These are phyloP conservation scores for Cygnus buccinator DNA, from an alignment of 2,113 vertebrate genomes.

Conservation along the genomic window DNA sequence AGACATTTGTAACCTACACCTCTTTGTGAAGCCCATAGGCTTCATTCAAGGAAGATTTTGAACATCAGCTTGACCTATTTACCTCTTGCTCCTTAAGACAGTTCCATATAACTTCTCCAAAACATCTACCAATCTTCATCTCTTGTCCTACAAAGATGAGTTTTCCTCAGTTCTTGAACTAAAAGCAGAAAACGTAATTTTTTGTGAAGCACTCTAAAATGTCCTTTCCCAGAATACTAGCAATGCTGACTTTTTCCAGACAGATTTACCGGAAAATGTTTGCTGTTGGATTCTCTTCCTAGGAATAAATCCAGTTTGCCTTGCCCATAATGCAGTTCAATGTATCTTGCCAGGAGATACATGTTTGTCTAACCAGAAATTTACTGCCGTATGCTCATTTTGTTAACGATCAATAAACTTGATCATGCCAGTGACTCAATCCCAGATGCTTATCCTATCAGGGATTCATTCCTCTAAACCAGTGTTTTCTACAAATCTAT, in stretches of 20 bases:
- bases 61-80: neutral
- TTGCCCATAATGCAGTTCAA: conserved; percentile 11
- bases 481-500: conserved; percentile 5
- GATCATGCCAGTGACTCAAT: conserved; percentile 19
- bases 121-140: neutral
- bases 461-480: conserved; percentile 19
- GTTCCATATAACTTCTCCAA: fast-evolving
- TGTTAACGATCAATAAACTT: conserved; percentile 50
- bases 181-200: neutral
- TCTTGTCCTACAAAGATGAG: neutral
- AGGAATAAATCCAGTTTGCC: conserved; percentile 17
- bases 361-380: conserved; percentile 22
- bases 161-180: neutral
- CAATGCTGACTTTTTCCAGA: neutral
- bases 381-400: conserved; percentile 1
- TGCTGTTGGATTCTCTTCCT: neutral
- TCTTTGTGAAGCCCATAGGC: fast-evolving
- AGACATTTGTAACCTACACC: neutral
- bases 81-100: neutral
- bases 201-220: neutral
- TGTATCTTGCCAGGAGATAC: conserved; percentile 41
- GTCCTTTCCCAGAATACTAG: neutral
- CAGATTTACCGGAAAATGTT: neutral
- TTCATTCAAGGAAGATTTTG: neutral
- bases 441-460: conserved; percentile 40